phyloP scores from a whole-genome alignment of 2,888 invertebrate species.

The Cylloceria caligata region DNA sequence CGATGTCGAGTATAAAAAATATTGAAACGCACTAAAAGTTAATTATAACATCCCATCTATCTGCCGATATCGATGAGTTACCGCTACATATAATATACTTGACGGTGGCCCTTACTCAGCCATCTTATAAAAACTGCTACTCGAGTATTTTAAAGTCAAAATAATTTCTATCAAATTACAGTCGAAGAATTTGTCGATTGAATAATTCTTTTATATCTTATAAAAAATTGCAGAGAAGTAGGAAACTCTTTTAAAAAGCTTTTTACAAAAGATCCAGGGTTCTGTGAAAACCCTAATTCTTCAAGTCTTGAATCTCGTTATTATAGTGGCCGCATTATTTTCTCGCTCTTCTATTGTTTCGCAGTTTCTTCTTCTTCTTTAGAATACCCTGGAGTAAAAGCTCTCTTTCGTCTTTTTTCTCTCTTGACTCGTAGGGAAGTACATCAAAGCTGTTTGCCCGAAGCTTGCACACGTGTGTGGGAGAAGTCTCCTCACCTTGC shows the following conservation, averaged over 20 bases:
- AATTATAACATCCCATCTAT: too few species aligned
- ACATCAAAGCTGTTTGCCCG: constrained; percentile 46
- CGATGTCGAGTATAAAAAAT: background rate
- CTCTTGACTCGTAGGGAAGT: constrained; percentile 24
- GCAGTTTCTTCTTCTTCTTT: constrained; percentile 23
- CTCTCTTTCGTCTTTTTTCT: background rate
- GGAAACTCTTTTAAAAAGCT: background rate
- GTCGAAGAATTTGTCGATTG: background rate
- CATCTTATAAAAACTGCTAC: background rate
- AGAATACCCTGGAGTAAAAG: constrained; percentile 8
- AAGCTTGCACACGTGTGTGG: constrained; percentile 34
- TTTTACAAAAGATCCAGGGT: background rate
- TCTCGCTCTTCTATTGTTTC: constrained; percentile 26
- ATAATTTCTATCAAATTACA: background rate
- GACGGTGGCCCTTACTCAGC: too few species aligned
- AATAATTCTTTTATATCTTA: background rate
- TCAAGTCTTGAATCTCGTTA: constrained; percentile 20
- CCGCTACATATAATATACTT: too few species aligned
- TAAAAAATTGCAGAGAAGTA: background rate
- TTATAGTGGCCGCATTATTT: constrained; percentile 20
- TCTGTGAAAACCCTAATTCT: constrained; percentile 4
- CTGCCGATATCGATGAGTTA: too few species aligned
- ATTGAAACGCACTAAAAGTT: too few species aligned
- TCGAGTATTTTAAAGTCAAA: background rate
- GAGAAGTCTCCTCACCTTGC: constrained; percentile 26